Percentiles rank a stretch among this genome's conserved stretches.
These are phyloP conservation scores for Ophion ventricosus DNA, from an alignment of 2,888 invertebrate genomes.

Conservation along the genomic window DNA sequence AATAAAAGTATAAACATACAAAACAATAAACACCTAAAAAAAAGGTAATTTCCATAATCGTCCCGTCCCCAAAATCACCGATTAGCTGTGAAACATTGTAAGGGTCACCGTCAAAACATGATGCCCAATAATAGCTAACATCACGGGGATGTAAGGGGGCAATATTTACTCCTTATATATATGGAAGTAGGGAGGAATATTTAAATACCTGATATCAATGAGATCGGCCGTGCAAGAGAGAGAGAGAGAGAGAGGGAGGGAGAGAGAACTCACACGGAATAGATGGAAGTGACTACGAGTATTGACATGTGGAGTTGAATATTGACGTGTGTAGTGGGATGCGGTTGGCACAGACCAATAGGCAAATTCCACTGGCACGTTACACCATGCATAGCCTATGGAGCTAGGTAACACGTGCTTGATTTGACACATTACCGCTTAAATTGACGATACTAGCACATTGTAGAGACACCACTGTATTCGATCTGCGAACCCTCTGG, in stretches of 20 bases:
- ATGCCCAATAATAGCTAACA: neutral
- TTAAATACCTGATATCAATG: slow-evolving; percentile 6
- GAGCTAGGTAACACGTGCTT: slow-evolving; percentile 60
- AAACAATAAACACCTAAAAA: too few species aligned
- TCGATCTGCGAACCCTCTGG: slow-evolving; percentile 30
- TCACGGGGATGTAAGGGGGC: neutral
- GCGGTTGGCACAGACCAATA: slow-evolving; percentile 12
- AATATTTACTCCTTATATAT: neutral
- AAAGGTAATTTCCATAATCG: too few species aligned
- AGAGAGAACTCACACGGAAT: slow-evolving; percentile 19
- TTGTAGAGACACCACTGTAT: slow-evolving; percentile 32
- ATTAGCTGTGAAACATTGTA: neutral
- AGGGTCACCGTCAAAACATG: neutral
- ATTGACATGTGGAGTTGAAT: slow-evolving; percentile 31
- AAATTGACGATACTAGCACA: slow-evolving; percentile 44
- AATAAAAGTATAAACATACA: too few species aligned
- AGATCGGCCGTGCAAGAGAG: neutral
- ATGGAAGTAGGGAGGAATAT: neutral
- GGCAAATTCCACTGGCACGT: slow-evolving; percentile 55
- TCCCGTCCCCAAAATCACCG: neutral
- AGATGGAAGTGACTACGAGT: slow-evolving; percentile 15
- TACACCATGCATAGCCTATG: slow-evolving; percentile 45
- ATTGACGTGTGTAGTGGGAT: slow-evolving; percentile 24
- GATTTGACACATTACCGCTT: slow-evolving; percentile 61
- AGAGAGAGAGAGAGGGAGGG: neutral